Base-by-base conservation (phyloP, 2,888 invertebrate genomes). In the Harmothoe impar region DNA sequence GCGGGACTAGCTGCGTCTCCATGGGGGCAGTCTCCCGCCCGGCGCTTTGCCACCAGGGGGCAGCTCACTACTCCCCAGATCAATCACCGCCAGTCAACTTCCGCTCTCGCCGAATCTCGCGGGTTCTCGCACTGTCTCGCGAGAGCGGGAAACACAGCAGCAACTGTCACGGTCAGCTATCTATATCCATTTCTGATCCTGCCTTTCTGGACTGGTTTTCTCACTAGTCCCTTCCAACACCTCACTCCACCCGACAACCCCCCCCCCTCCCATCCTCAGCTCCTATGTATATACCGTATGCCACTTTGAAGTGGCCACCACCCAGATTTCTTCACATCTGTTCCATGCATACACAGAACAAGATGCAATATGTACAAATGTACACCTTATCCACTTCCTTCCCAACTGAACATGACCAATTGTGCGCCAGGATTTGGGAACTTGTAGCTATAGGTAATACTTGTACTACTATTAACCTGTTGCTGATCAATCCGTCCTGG, bases 31-130 rank as follows among this genome's bases (percentile, higher is more conserved):
- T 29, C 54, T 25, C 29, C 54, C 20, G 86, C 51, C 54, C 52
- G 86, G 7, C 56, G 10, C 3, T 1, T 20, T 23, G 35, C 35
- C 84, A 25, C 84, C 54, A 54, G 31, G 29, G 86, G 86, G 54
- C 86, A n/a, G 29, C 17, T n/a, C 29, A 54, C 23, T 5, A 25
- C n/a, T 17, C 84, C 54, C 29, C 52, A 54, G 86, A 81, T 81
- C 81, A 81, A 81, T 81, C 81, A 81, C 35, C 35, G 81, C 15
- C 81, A 35, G 81, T 33, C 15, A 33, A 81, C 81, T 81, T 81
- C 81, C 81, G 17, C 35, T 81, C 81, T 81, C 81, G 81, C 35
- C 35, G 81, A 29, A 25, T 72, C 62, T 62, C 62, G 62, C 62
- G 62, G 62, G 62, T 62, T 77, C 77, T 77, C 77, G 77, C 25